A percentile compares a stretch with the other conserved stretches of the same genome.
Evolutionary conservation across 1,140 invertebrate species (phyloP).

Genomic region (Contarinia nasturtii): DNA sequence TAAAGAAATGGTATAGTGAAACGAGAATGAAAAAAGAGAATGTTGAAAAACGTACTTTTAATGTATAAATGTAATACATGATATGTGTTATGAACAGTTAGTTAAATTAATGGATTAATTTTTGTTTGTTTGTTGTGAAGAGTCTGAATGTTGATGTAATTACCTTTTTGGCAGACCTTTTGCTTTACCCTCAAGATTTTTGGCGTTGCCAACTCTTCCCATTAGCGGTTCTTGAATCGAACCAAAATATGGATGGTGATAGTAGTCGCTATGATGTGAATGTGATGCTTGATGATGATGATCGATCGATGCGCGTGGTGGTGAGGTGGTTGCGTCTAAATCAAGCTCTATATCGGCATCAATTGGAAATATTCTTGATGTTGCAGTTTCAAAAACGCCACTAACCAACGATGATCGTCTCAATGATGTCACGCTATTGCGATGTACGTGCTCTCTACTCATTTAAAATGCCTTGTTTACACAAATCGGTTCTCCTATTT

Average conservation of each 20-base stretch:
- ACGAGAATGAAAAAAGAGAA: too few relatives aligned
- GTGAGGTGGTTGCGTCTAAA: background rate
- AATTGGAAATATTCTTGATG: background rate
- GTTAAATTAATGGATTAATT: background rate
- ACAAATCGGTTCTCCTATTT: too few relatives aligned
- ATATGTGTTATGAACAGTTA: background rate
- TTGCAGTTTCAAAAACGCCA: background rate
- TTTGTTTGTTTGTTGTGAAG: background rate
- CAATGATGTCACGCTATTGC: constrained; percentile 1
- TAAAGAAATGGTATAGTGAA: too few relatives aligned
- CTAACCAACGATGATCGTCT: constrained; percentile 1
- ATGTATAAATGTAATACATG: too few relatives aligned
- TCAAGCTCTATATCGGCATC: background rate
- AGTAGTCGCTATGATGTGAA: too few relatives aligned
- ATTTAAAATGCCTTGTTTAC: background rate
- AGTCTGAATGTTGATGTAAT: background rate
- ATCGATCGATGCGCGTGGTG: background rate
- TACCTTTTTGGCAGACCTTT: background rate
- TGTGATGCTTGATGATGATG: too few relatives aligned
- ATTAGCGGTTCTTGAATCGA: constrained; percentile 1
- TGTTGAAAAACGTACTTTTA: too few relatives aligned
- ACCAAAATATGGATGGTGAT: background rate
- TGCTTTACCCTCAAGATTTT: background rate
- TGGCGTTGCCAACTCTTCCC: background rate
- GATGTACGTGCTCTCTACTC: constrained; percentile 3